These are phyloP conservation scores for Crepidodera aurea DNA, from an alignment of 2,888 invertebrate species.

Conservation along the genomic window DNA sequence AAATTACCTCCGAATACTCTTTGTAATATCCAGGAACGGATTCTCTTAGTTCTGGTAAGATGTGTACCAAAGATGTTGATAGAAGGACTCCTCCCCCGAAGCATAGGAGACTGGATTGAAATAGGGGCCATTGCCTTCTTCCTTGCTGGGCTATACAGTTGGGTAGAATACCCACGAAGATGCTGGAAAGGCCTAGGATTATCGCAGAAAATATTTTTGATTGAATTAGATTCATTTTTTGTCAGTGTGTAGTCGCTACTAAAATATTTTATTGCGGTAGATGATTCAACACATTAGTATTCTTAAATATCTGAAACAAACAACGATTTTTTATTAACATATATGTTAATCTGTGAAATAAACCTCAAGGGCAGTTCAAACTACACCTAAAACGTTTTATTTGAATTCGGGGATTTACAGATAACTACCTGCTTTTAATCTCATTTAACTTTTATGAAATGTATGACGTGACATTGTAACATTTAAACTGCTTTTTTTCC, in stretches of 20 bases:
- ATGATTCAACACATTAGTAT: too few species aligned
- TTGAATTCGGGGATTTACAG: too few species aligned
- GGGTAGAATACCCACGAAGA: conserved; percentile 75
- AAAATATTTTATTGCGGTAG: too few species aligned
- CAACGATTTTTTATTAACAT: too few species aligned
- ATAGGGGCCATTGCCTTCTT: conserved; percentile 67
- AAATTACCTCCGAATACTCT: conserved; percentile 69
- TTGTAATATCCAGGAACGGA: conserved; percentile 55
- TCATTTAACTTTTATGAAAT: too few species aligned
- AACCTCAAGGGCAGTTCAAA: too few species aligned
- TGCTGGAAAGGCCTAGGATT: conserved; percentile 73
- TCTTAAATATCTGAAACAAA: not conserved
- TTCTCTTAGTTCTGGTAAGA: conserved; percentile 80
- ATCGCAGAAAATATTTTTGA: conserved; percentile 73
- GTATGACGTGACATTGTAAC: too few species aligned
- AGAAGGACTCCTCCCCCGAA: conserved; percentile 84
- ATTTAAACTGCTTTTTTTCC: too few species aligned
- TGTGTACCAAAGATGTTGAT: conserved; percentile 79
- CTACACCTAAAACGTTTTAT: too few species aligned
- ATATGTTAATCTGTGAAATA: too few species aligned
- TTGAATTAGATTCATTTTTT: conserved; percentile 37
- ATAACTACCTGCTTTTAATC: too few species aligned
- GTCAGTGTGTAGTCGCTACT: too few species aligned
- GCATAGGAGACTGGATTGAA: conserved; percentile 75
- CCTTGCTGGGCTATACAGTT: conserved; percentile 69